A percentile compares a stretch with the other conserved stretches of the same genome.
These are phyloP conservation scores for Ips nitidus DNA, from an alignment of 1,140 invertebrate genomes.

Conservation along the genomic window DNA sequence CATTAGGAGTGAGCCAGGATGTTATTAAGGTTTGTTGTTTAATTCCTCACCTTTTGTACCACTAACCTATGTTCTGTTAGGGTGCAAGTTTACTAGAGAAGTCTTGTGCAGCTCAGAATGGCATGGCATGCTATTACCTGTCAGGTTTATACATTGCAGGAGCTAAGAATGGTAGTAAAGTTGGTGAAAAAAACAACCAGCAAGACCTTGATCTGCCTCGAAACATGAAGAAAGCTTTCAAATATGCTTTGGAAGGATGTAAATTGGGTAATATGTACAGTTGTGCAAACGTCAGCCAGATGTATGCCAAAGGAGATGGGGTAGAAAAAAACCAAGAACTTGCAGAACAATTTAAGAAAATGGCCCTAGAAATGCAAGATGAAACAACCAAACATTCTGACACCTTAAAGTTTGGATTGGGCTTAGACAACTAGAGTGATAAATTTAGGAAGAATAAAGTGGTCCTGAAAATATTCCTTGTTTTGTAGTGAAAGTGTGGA, in stretches of 20 bases:
- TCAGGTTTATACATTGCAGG: constrained; percentile 77
- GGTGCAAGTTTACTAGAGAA: constrained; percentile 70
- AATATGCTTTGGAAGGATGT: constrained; percentile 74
- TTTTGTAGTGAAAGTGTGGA: too few species aligned
- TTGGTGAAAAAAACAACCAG: constrained; percentile 45
- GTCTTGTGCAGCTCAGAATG: constrained; percentile 68
- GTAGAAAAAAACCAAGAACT: constrained; percentile 69
- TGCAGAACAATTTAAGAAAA: constrained; percentile 70
- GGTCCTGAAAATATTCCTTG: too few species aligned
- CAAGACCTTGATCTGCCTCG: constrained; percentile 62
- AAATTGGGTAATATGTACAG: constrained; percentile 79
- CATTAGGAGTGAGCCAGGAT: constrained; percentile 55
- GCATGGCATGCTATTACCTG: constrained; percentile 77
- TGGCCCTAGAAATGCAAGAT: constrained; percentile 69
- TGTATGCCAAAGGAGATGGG: constrained; percentile 73
- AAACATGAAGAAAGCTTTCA: constrained; percentile 75
- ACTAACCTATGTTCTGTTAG: constrained; percentile 36
- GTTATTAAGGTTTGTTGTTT: constrained; percentile 56
- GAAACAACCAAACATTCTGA: constrained; percentile 63
- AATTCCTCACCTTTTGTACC: background rate
- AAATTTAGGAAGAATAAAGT: background rate
- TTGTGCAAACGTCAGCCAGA: constrained; percentile 83
- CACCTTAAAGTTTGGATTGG: constrained; percentile 68
- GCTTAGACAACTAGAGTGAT: constrained; percentile 43
- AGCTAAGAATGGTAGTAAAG: constrained; percentile 56